Conservation (phyloP, 2,888 invertebrate genomes). For the Eustalomyia histrio region DNA sequence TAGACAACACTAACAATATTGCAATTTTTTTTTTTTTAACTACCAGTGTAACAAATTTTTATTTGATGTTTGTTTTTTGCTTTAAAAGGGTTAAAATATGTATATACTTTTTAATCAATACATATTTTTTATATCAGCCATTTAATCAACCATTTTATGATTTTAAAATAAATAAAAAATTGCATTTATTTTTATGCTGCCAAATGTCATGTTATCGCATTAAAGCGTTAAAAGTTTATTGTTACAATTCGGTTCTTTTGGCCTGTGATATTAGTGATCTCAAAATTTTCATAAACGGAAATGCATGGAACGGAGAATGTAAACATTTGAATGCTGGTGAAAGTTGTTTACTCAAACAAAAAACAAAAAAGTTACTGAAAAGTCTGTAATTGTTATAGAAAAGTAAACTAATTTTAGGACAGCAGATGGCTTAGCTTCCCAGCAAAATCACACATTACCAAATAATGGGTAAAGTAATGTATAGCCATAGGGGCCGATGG, state of each 20-base stretch:
- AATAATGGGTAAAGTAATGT: no score
- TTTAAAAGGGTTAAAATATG: constrained; percentile 45
- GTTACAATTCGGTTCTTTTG: neutral
- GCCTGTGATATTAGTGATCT: constrained; percentile 48
- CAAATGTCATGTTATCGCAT: constrained; percentile 56
- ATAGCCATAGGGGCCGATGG: no score
- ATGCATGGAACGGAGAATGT: no score
- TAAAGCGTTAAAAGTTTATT: constrained; percentile 45
- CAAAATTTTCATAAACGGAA: constrained; percentile 30
- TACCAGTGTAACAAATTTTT: constrained; percentile 7
- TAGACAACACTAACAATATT: constrained; percentile 28
- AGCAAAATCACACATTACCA: no score
- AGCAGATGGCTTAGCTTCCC: no score
- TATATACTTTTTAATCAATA: constrained; percentile 36
- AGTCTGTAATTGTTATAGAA: no score
- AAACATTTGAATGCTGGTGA: no score
- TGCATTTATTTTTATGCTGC: constrained; percentile 3
- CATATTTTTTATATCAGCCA: constrained; percentile 6
- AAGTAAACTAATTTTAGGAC: no score
- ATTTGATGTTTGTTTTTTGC: constrained; percentile 18
- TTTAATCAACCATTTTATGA: constrained; percentile 55
- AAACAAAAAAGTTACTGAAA: no score
- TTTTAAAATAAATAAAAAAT: constrained; percentile 15
- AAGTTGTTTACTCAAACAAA: no score
- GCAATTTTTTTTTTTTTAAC: constrained; percentile 10